phyloP scores from a whole-genome alignment of 2,888 invertebrate genomes.

The Fragum whitleyi region DNA sequence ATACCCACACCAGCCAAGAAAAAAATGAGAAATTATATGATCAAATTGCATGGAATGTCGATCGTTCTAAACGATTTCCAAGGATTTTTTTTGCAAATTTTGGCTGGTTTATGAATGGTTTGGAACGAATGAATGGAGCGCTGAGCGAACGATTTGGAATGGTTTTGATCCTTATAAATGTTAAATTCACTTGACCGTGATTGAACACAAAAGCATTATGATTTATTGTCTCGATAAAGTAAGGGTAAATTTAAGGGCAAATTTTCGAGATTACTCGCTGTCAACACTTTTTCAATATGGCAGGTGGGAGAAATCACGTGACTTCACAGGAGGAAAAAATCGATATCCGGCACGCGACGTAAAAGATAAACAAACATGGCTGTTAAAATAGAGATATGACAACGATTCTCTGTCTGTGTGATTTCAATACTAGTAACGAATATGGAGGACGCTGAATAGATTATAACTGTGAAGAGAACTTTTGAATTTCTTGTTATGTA shows the following conservation, averaged over 20 bases:
- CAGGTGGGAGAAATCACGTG: constrained; percentile 38
- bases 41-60: no score
- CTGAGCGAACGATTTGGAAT: no score
- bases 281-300: constrained; percentile 27
- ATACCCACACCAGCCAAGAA: no score
- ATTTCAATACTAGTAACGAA: constrained; percentile 9
- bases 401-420: constrained; percentile 8
- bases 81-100: no score
- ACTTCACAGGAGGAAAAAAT: constrained; percentile 29
- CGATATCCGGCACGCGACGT: constrained; percentile 41
- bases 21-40: no score
- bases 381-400: constrained; percentile 29
- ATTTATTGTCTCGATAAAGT: not conserved
- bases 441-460: not conserved
- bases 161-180: no score
- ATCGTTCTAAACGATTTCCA: no score
- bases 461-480: not conserved
- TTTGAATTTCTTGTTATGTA: no score
- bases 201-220: no score
- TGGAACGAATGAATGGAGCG: no score
- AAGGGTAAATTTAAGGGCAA: constrained; percentile 5
- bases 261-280: constrained; percentile 28
- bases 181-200: no score
- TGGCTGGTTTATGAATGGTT: no score
- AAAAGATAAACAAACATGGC: constrained; percentile 24